Evolutionary conservation across 2,113 vertebrate genomes (phyloP), one percentile per base, ranked within the genome.

Genomic region (Columba livia): DNA sequence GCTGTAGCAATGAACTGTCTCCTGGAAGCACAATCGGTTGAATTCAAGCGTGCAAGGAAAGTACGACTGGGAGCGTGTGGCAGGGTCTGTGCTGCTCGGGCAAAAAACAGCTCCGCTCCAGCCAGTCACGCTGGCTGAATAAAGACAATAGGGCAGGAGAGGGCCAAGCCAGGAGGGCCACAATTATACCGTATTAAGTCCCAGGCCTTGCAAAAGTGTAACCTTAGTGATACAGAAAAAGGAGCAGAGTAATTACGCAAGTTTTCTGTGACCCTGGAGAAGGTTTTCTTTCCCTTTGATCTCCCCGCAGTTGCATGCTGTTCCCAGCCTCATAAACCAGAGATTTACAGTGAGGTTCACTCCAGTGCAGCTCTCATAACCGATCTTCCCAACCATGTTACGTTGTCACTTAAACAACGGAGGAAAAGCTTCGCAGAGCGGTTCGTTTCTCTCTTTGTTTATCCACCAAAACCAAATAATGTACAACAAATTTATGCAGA

Each of bases 211-310:
- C 85, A 95, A 25, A 95, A 94, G 61, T 16, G 66, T 90, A 85
- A 92, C 84, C 86, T 89, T 66, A 95, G 87, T 8, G 6, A 84
- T 11, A 42, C 13, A 38, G 72, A 79, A 51, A 18, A 71, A 66
- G 48, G 66, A 90, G 86, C 93, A 47, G 54, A 86, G 93, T 90
- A 93, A 94, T 96, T 95, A 85, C 2, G 0, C 11, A 69, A 44
- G 73, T 89, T 93, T 93, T 96, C 88, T 60, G 53, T 88, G 91
- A 93, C 91, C 94, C 79, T 31, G 60, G 40, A 75, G 85, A 85
- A 86, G 77, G 79, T 53, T 91, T 78, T 73, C 40, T 82, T 94
- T 85, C 14, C 54, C 66, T 95, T 94, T 95, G 90, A 95, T 95
- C 94, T 95, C 93, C 40, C 51, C 78, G 65, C 70, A 67, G 83